Conservation (phyloP, 2,113 vertebrate species). For the Brevimyrus niger region DNA sequence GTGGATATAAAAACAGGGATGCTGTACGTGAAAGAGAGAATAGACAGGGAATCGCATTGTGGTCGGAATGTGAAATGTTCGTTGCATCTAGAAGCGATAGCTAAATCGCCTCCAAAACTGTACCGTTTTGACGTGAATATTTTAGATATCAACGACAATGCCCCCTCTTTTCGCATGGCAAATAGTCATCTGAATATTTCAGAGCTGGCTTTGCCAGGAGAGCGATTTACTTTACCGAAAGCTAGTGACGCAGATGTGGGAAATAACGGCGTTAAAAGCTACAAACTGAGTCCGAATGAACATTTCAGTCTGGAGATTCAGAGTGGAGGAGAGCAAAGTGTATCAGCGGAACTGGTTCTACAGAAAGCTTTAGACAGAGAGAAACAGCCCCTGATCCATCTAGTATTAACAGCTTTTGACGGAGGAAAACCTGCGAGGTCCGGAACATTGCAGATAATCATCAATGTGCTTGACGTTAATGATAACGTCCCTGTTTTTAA, state of each 20-base stretch:
- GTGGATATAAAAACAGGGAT: slow-evolving; percentile 56
- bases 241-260: slow-evolving; percentile 60
- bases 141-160: slow-evolving; percentile 66
- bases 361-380: neutral
- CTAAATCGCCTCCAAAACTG: slow-evolving; percentile 56
- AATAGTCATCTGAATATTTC: slow-evolving; percentile 50
- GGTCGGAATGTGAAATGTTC: slow-evolving; percentile 47
- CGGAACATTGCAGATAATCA: slow-evolving; percentile 48
- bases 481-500: slow-evolving; percentile 67
- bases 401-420: slow-evolving; percentile 32
- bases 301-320: slow-evolving; percentile 54
- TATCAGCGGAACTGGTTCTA: slow-evolving; percentile 47
- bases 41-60: slow-evolving; percentile 66
- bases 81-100: slow-evolving; percentile 54
- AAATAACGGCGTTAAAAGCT: slow-evolving; percentile 57
- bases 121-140: slow-evolving; percentile 56
- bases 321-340: slow-evolving; percentile 55
- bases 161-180: slow-evolving; percentile 51
- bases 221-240: slow-evolving; percentile 54
- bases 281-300: slow-evolving; percentile 58
- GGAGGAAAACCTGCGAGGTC: slow-evolving; percentile 53
- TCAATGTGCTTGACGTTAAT: slow-evolving; percentile 66
- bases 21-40: slow-evolving; percentile 56
- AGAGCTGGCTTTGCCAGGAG: slow-evolving; percentile 47
- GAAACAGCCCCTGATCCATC: slow-evolving; percentile 25